Percentiles rank a stretch among this genome's conserved stretches.
These are phyloP conservation scores for Zeus faber DNA, from an alignment of 2,113 vertebrate genomes.

Conservation along the genomic window DNA sequence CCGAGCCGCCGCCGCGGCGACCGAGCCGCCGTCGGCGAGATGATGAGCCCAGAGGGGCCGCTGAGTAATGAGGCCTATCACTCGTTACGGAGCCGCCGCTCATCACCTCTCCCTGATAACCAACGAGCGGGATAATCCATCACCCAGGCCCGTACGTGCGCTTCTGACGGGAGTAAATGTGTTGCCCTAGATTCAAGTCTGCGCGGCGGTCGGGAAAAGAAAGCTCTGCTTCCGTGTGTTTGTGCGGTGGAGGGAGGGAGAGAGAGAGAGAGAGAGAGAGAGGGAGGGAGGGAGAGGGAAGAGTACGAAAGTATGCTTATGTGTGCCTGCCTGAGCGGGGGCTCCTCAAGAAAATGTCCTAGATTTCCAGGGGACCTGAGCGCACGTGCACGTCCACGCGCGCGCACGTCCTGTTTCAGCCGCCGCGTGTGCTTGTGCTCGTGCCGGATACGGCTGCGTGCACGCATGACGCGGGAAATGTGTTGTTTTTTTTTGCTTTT, in stretches of 20 bases:
- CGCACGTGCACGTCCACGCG: background rate
- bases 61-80: too few relatives aligned
- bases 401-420: too few relatives aligned
- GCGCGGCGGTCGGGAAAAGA: background rate
- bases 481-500: too few relatives aligned
- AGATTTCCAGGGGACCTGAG: constrained; percentile 13
- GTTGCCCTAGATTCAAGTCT: background rate
- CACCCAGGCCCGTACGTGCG: too few relatives aligned
- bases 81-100: too few relatives aligned
- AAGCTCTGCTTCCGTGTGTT: background rate
- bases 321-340: background rate
- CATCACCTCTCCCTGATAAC: too few relatives aligned
- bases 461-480: too few relatives aligned
- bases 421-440: background rate
- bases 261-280: too few relatives aligned
- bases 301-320: constrained; percentile 8
- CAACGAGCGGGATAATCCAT: background rate
- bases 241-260: background rate
- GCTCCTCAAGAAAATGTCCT: constrained; percentile 14
- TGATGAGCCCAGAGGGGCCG: too few relatives aligned
- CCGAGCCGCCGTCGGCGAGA: too few relatives aligned
- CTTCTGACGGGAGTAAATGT: background rate
- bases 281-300: background rate
- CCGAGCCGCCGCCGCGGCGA: too few relatives aligned
- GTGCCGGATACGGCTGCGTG: background rate